Base-by-base conservation (phyloP, 92 coral and sea anemone genomes). In the Porites evermanni region DNA sequence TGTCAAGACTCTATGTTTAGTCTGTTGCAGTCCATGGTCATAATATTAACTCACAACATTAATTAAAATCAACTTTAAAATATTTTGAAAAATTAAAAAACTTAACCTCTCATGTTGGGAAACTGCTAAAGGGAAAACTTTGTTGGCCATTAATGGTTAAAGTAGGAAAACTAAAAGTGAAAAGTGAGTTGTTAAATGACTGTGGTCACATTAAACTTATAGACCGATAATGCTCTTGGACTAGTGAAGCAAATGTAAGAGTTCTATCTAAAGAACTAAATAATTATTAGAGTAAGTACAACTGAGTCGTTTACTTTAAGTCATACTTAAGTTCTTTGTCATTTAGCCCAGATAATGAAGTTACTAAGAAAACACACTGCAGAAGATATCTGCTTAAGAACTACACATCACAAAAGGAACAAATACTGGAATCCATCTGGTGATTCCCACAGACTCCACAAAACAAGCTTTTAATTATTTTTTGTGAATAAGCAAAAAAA, bases 101-200 rank as follows among this genome's bases (percentile, higher is more conserved):
- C 47, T 4, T 38, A 44, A 78, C 82, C 82, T 78, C 38, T 78
- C 82, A 3, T 21, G 54, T 4, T 61, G 71, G 10, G 82, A 70
- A 32, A 78, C n/a, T 32, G 32, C 72, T 78, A 78, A 14, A 17
- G 82, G 82, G 71, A 58, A 78, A 78, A 78, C 14, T 58, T 21
- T 78, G 12, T 12, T 18, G 59, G 63, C 82, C 82, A 78, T 78
- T 4, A 23, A 14, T 23, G n/a, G 23, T 16, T 12, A 10, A 76
- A n/a, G 26, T 20, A 8, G 14, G 61, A 16, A 23, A 77, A 13
- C 24, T 4, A 14, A 13, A 7, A 53, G 67, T 75, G 56, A 61
- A 21, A 7, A 53, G 67, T 75, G 56, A 61, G 29, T 12, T 63
- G 47, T 38, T 78, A 20, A 64, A 44, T 63, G 29, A 78, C 11